Evolutionary conservation across 2,797 vertebrate species (phyloP).

Genomic region (Varecia variegata): DNA sequence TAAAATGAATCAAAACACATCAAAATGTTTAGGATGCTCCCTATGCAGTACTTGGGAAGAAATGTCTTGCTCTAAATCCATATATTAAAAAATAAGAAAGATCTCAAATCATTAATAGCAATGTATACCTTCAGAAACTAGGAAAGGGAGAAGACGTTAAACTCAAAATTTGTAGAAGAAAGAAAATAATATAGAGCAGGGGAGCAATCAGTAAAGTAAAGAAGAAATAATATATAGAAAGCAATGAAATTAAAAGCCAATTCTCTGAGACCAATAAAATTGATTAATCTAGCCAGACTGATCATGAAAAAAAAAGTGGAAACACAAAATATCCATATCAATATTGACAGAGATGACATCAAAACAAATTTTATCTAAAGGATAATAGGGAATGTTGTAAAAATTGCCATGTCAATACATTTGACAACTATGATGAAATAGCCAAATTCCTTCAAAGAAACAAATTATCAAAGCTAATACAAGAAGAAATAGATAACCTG

Average conservation of each 20-base stretch:
- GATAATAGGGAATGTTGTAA: neutral
- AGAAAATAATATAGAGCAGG: neutral
- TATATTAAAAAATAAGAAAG: neutral
- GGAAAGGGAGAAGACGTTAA: neutral
- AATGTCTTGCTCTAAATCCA: neutral
- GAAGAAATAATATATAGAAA: neutral
- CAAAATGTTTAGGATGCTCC: neutral
- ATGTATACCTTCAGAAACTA: neutral
- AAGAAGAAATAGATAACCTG: neutral
- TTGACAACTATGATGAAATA: neutral
- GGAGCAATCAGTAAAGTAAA: neutral
- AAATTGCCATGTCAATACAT: neutral
- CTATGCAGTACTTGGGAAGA: neutral
- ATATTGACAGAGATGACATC: neutral
- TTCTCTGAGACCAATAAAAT: neutral
- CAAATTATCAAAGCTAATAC: neutral
- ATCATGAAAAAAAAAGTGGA: neutral
- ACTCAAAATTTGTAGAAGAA: neutral
- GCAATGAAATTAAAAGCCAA: neutral
- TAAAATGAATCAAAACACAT: neutral
- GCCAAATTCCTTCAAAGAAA: neutral
- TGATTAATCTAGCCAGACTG: neutral
- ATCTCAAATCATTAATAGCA: neutral
- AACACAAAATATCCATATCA: neutral
- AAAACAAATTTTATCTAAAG: neutral